Percentiles rank a stretch among this genome's conserved stretches.
These are phyloP conservation scores for Eurosta solidaginis DNA, from an alignment of 1,140 invertebrate species.

Conservation along the genomic window DNA sequence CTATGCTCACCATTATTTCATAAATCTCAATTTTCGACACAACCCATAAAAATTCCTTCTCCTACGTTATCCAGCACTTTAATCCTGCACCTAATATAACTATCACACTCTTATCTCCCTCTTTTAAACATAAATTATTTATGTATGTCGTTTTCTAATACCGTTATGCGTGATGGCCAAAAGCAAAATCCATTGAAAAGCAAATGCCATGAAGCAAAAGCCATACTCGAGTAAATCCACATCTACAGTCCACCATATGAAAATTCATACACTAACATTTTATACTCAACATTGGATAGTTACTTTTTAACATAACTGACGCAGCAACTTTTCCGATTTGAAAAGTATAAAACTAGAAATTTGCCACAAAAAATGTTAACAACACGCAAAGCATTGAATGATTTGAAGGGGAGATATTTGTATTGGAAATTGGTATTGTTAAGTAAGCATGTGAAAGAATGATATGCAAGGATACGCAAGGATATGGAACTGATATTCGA, in stretches of 20 bases:
- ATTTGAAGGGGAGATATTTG: conserved; percentile 26
- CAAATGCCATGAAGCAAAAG: neutral
- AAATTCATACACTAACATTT: neutral
- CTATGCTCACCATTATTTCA: neutral
- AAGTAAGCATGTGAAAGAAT: no score
- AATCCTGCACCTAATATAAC: neutral
- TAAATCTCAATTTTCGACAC: neutral
- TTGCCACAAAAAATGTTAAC: neutral
- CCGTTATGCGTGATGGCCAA: neutral
- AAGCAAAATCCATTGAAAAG: neutral
- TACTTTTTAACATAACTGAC: neutral
- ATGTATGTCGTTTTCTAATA: conserved; percentile 9
- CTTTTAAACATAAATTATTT: conserved; percentile 10
- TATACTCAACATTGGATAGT: neutral
- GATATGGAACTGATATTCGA: neutral
- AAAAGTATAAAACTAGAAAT: conserved; percentile 10
- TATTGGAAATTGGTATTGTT: neutral
- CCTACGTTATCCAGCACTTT: neutral
- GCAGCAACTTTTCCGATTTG: conserved; percentile 11
- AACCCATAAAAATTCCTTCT: neutral
- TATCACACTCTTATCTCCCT: neutral
- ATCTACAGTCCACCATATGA: no score
- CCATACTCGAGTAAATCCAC: no score
- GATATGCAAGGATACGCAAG: neutral
- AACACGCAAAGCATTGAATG: neutral